These are phyloP conservation scores for Caenorhabditis sulstoni DNA, from an alignment of 2,888 invertebrate species.

Conservation along the genomic window DNA sequence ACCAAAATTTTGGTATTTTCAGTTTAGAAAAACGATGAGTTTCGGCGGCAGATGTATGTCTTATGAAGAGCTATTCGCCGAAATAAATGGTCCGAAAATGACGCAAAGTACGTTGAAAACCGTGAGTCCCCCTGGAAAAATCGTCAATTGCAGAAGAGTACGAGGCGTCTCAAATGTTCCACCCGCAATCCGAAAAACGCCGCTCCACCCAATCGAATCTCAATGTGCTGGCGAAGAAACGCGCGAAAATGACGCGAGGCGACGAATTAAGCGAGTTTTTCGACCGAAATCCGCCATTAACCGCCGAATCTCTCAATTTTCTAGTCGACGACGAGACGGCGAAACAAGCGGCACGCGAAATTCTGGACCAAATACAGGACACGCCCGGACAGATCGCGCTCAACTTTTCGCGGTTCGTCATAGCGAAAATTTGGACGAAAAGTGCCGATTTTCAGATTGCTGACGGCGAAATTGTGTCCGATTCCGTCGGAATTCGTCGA, in stretches of 20 bases:
- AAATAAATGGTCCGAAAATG: neutral
- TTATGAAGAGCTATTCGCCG: neutral
- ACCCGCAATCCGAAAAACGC: neutral
- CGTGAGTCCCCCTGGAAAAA: no score
- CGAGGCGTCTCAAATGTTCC: no score
- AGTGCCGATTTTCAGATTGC: neutral
- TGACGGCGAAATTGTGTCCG: constrained; percentile 15
- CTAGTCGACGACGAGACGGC: constrained; percentile 33
- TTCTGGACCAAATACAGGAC: constrained; percentile 39
- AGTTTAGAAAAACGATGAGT: neutral
- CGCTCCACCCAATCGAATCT: neutral
- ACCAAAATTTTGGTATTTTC: neutral
- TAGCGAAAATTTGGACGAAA: neutral
- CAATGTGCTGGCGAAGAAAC: constrained; percentile 14
- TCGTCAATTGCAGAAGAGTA: no score
- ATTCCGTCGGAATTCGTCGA: constrained; percentile 6
- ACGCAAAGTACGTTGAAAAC: constrained; percentile 6
- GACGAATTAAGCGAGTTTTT: constrained; percentile 30
- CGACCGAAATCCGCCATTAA: no score
- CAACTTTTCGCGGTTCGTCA: constrained; percentile 7
- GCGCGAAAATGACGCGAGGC: constrained; percentile 33
- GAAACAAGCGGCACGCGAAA: constrained; percentile 17
- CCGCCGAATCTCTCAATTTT: no score
- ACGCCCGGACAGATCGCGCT: constrained; percentile 38
- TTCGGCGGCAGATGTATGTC: neutral